These are phyloP conservation scores for Syndactyla subalaris DNA, from an alignment of 2,797 vertebrate species.

Conservation along the genomic window DNA sequence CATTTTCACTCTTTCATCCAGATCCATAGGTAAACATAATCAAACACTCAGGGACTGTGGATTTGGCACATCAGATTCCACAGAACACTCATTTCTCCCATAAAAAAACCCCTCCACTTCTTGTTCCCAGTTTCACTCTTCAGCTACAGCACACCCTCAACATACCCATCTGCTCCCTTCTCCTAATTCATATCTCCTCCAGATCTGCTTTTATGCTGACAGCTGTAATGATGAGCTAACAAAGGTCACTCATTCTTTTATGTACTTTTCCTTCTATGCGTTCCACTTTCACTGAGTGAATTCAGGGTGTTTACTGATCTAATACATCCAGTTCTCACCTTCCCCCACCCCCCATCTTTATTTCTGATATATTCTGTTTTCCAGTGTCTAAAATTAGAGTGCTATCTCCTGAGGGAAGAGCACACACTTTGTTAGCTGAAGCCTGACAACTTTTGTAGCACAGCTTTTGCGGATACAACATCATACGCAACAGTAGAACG, in stretches of 20 bases:
- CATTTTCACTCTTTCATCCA: neutral
- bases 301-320: slow-evolving; percentile 37
- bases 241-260: slow-evolving; percentile 2
- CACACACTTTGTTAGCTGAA: neutral
- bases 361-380: neutral
- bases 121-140: neutral
- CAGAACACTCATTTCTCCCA: neutral
- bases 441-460: neutral
- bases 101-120: neutral
- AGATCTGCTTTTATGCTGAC: neutral
- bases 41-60: neutral
- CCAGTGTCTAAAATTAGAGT: slow-evolving; percentile 4
- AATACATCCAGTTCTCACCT: slow-evolving; percentile 27
- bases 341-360: neutral
- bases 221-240: slow-evolving; percentile 2
- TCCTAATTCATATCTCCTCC: neutral
- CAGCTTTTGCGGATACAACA: neutral
- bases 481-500: neutral
- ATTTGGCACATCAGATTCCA: neutral
- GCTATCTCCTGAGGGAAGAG: neutral
- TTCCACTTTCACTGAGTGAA: slow-evolving; percentile 18
- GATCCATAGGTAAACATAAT: neutral
- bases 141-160: neutral
- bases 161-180: neutral
- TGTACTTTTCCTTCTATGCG: neutral